Percentiles rank a stretch among this genome's conserved stretches.
phyloP scores from a whole-genome alignment of 92 coral and sea anemone genomes.

The Scolanthus callimorphus region DNA sequence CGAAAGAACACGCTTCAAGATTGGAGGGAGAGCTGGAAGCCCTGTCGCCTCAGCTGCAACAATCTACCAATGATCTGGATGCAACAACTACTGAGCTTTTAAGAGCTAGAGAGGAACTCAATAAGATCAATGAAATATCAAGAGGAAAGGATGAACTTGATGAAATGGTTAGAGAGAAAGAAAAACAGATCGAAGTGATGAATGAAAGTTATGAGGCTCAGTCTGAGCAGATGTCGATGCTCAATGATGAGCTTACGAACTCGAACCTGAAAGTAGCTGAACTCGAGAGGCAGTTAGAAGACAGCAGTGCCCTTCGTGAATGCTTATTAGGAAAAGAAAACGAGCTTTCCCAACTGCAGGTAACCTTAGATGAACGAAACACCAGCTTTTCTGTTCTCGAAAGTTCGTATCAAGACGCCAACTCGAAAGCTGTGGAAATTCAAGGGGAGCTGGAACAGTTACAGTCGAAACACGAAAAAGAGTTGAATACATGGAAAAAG shows the following conservation, averaged over 20 bases:
- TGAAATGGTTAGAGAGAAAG: slow-evolving; percentile 23
- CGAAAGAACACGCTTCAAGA: slow-evolving; percentile 21
- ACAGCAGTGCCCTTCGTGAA: not conserved
- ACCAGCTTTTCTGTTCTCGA: slow-evolving; percentile 46
- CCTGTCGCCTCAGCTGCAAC: too few species aligned
- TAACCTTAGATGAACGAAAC: slow-evolving; percentile 49
- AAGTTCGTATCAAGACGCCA: slow-evolving; percentile 55
- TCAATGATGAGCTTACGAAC: slow-evolving; percentile 23
- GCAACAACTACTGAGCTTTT: too few species aligned
- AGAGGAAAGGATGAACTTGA: not conserved
- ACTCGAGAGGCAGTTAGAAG: not conserved
- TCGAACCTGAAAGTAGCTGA: slow-evolving; percentile 11
- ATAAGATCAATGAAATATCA: too few species aligned
- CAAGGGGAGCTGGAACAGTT: slow-evolving; percentile 51
- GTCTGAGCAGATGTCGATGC: slow-evolving; percentile 20
- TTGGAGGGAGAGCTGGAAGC: slow-evolving; percentile 29
- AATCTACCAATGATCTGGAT: too few species aligned
- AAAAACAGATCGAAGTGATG: slow-evolving; percentile 36
- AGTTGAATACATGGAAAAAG: slow-evolving; percentile 59
- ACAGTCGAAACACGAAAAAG: slow-evolving; percentile 42
- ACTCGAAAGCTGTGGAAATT: slow-evolving; percentile 43
- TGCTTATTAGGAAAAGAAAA: slow-evolving; percentile 43
- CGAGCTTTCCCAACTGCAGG: slow-evolving; percentile 38
- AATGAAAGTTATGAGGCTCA: slow-evolving; percentile 32
- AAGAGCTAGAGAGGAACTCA: too few species aligned